Percentiles rank a stretch among this genome's conserved stretches.
Conservation (phyloP, 1,140 invertebrate genomes). For the Bombus superbus region DNA sequence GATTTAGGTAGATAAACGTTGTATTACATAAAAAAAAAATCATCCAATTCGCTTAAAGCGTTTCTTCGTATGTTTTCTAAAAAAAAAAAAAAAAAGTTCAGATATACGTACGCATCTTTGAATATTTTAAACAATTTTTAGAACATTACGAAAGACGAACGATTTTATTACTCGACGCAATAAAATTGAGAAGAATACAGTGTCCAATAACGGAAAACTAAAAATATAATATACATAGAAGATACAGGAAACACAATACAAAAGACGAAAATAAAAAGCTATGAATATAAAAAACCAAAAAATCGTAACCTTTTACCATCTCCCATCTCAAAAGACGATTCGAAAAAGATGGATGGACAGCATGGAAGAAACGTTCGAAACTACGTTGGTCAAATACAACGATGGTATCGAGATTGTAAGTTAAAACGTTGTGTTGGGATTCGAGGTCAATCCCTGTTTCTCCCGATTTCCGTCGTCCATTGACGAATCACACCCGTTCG, state of each 20-base stretch:
- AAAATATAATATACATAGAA: too few species aligned
- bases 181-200: neutral
- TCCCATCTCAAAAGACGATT: too few species aligned
- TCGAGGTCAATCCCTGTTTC: neutral
- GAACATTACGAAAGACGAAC: too few species aligned
- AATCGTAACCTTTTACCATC: neutral
- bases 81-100: too few species aligned
- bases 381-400: neutral
- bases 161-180: too few species aligned
- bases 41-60: too few species aligned
- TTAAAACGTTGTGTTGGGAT: neutral
- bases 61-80: too few species aligned
- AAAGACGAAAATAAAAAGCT: neutral
- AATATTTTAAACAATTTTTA: too few species aligned
- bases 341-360: neutral
- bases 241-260: too few species aligned
- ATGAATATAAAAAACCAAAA: neutral
- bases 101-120: too few species aligned
- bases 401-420: neutral
- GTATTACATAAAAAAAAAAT: too few species aligned
- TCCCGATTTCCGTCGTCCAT: slow-evolving; percentile 10
- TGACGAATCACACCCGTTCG: neutral
- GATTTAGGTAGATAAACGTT: too few species aligned
- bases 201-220: neutral
- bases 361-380: neutral